Evolutionary conservation across 1,140 invertebrate genomes (phyloP), one percentile per base, ranked within the genome.

Genomic region (Piezodorus guildinii): DNA sequence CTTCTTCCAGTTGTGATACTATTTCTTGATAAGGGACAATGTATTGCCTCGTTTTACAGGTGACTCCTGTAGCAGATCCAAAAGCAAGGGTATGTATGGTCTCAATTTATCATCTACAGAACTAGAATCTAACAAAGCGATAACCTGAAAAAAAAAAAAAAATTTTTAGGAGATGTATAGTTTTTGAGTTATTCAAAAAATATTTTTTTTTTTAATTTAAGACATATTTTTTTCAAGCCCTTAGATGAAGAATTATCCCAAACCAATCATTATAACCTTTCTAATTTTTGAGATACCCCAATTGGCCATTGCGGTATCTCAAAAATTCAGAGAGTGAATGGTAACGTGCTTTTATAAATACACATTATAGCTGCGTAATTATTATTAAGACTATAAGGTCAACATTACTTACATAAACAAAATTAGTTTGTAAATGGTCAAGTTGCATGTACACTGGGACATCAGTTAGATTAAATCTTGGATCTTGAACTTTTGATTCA

Each of bases 351-450:
- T n/a, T n/a, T n/a, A n/a, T n/a, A n/a, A n/a, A n/a, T n/a, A n/a
- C n/a, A n/a, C n/a, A n/a, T n/a, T n/a, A n/a, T n/a, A n/a, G n/a
- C n/a, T n/a, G n/a, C n/a, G n/a, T n/a, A n/a, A 39, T 10, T 12
- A 39, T 39, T 39, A 39, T 4, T 10, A 39, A 10, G 2, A 39
- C 12, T 39, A 39, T 39, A 1, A 6, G 12, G 34, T 8, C 3
- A 10, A 39, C 12, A 39, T 39, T 39, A 39, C 34, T 81, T 73
- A 92, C 89, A 76, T 91, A 87, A 67, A 92, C 81, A 77, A 94
- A 93, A 71, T 90, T 89, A 1, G 87, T 89, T 65, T 86, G 82
- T 14, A 91, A 75, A 70, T 89, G 81, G 78, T 93, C 86, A 52
- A 92, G 76, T 68, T 88, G 83, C 3, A 88, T 85, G 70, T 81